Evolutionary conservation across 2,113 vertebrate species (phyloP), one percentile per base, ranked within the genome.

Genomic region (Gobio gobio): DNA sequence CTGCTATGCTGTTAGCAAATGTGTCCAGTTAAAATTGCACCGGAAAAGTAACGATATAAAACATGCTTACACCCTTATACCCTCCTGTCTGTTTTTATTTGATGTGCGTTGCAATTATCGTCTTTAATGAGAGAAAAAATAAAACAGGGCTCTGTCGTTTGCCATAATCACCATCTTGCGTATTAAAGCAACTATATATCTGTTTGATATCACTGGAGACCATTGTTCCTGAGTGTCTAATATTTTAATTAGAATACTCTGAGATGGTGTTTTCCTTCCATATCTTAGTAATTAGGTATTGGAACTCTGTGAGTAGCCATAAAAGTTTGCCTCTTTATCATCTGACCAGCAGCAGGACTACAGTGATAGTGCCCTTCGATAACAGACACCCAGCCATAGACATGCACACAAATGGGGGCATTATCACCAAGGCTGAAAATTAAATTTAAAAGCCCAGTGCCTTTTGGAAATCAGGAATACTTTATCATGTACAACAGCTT

Each of bases 351-450:
- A 36, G 29, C 12, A 9, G 24, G 45, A 76, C 7, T 76, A 16
- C 26, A 76, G 73, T 51, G 24, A 51, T 20, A 54, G 47, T 20
- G 73, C 26, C 73, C n/a, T 29, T 49, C n/a, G 14, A 54, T 47
- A 59, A 40, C 20, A 56, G 54, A 54, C 22, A 68, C 45, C 18
- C 45, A 54, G 29, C 43, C 29, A n/a, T 14, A 81, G 14, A 26
- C n/a, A 51, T 12, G 18, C 45, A 51, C 58, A 76, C 83, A 47
- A 88, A 79, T 73, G 10, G 86, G 64, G 61, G 86, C 87, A 85
- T 75, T 82, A 51, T 45, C 47, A 82, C 79, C 63, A 68, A 54
- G 14, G 40, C 78, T 49, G 47, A 76, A 76, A 76, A 76, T 76
- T 76, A 3, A 18, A 76, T 47, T 26, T 64, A 64, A 80, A 80